phyloP scores from a whole-genome alignment of 1,140 invertebrate species.

The Spodoptera frugiperda region DNA sequence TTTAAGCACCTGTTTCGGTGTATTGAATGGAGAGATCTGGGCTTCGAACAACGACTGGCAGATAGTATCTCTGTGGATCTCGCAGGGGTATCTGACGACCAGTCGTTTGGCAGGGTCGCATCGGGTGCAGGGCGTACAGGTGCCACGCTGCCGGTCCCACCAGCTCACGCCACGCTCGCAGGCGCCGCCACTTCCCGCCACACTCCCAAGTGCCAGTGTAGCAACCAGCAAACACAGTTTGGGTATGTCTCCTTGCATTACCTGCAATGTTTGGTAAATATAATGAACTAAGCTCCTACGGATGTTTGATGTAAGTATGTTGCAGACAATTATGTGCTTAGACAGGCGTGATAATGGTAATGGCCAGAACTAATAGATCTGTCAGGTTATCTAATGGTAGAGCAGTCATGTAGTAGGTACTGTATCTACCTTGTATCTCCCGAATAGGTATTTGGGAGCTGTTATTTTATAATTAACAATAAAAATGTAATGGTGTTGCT shows the following conservation, averaged over 20 bases:
- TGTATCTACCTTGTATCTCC: no score
- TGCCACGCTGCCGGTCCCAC: slow-evolving; percentile 86
- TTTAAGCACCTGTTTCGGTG: slow-evolving; percentile 56
- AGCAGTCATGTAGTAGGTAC: no score
- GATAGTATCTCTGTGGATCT: slow-evolving; percentile 88
- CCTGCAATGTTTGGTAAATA: slow-evolving; percentile 58
- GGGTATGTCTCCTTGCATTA: slow-evolving; percentile 78
- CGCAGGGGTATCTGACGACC: slow-evolving; percentile 88
- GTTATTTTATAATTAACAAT: no score
- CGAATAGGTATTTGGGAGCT: no score
- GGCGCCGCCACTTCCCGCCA: slow-evolving; percentile 66
- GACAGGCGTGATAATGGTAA: no score
- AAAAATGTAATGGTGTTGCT: no score
- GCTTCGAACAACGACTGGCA: slow-evolving; percentile 88
- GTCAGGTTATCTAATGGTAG: no score
- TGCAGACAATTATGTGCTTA: no score
- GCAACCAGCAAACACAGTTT: slow-evolving; percentile 74
- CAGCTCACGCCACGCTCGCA: slow-evolving; percentile 86
- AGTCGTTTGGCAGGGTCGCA: slow-evolving; percentile 86
- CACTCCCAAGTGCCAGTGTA: slow-evolving; percentile 74
- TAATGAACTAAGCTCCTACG: background rate
- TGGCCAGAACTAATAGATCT: no score
- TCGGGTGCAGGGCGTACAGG: slow-evolving; percentile 88
- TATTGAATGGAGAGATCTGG: slow-evolving; percentile 85
- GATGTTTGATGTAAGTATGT: no score